Conservation (phyloP, 2,888 invertebrate species). For the Diarsia brunnea region DNA sequence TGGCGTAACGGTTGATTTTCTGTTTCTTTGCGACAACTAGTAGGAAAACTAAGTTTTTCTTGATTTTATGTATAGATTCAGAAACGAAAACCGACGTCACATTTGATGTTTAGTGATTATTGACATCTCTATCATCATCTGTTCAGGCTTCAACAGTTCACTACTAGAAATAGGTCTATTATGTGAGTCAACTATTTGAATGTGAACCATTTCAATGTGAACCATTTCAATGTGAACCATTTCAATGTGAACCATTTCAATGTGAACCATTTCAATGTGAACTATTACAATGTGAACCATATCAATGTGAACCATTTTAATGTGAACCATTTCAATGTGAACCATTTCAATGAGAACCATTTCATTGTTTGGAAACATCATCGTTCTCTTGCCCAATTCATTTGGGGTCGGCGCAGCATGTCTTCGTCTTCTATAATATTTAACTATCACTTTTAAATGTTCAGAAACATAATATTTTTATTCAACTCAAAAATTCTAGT, state of each 20-base stretch:
- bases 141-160: too few species aligned
- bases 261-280: too few species aligned
- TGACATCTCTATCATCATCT: not conserved
- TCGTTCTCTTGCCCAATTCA: too few species aligned
- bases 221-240: too few species aligned
- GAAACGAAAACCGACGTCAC: not conserved
- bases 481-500: not conserved
- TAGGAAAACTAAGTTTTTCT: not conserved
- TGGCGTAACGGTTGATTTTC: not conserved
- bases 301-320: too few species aligned
- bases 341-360: not conserved
- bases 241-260: not conserved
- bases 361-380: not conserved
- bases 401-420: too few species aligned
- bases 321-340: too few species aligned
- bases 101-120: not conserved
- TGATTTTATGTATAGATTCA: not conserved
- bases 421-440: too few species aligned
- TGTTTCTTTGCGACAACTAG: not conserved
- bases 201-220: too few species aligned
- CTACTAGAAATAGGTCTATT: too few species aligned
- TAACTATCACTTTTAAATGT: not conserved
- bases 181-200: too few species aligned
- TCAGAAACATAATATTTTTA: not conserved
- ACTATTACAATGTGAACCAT: not conserved